Conservation (phyloP, 2,888 invertebrate genomes). For the Sepioteuthis lessoniana region DNA sequence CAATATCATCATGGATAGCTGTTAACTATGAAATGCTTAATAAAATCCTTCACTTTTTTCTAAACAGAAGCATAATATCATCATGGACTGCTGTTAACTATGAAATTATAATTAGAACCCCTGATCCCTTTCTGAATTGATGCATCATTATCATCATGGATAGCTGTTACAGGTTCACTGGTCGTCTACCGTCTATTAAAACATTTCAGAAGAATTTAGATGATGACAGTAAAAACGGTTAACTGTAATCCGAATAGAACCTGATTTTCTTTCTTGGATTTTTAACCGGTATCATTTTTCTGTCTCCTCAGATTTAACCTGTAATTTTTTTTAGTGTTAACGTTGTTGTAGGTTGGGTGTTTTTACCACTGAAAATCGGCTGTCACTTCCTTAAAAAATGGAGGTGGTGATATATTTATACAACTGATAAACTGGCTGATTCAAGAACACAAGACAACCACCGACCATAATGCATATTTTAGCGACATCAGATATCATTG, state of each 20-base stretch:
- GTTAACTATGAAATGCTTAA: too few relatives aligned
- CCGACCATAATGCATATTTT: background rate
- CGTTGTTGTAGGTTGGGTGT: background rate
- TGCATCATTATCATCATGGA: too few relatives aligned
- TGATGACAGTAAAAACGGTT: too few relatives aligned
- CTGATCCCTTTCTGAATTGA: too few relatives aligned
- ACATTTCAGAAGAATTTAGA: too few relatives aligned
- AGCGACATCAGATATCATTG: background rate
- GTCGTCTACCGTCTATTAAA: too few relatives aligned
- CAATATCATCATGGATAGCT: too few relatives aligned
- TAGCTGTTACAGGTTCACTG: too few relatives aligned
- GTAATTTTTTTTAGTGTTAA: background rate
- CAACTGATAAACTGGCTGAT: background rate
- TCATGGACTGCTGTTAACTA: too few relatives aligned
- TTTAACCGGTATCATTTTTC: background rate
- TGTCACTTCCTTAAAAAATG: background rate
- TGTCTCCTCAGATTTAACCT: background rate
- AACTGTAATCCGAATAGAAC: background rate
- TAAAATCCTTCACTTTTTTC: too few relatives aligned
- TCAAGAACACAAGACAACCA: background rate
- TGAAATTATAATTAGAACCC: too few relatives aligned
- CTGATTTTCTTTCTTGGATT: background rate
- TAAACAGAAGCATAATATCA: too few relatives aligned
- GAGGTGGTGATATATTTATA: conserved; percentile 4
- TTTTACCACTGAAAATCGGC: background rate